These are phyloP conservation scores for Gibbula magus DNA, from an alignment of 2,888 invertebrate species.

Conservation along the genomic window DNA sequence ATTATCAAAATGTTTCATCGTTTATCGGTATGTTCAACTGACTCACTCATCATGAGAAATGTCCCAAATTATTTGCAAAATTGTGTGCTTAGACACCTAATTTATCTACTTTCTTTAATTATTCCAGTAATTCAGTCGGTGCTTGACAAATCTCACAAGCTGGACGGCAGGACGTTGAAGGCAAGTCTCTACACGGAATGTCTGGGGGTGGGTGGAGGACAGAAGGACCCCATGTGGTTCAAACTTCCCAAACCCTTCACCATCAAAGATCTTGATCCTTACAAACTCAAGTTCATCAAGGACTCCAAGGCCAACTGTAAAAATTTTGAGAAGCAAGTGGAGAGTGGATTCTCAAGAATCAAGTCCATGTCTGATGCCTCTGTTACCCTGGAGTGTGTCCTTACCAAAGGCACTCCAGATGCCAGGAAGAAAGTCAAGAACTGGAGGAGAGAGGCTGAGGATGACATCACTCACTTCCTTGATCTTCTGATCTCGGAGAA, in stretches of 20 bases:
- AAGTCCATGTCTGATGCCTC: not conserved
- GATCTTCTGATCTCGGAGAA: not conserved
- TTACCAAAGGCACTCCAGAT: not conserved
- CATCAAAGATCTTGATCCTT: not conserved
- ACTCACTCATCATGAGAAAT: too few species aligned
- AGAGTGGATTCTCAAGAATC: not conserved
- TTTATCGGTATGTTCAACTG: too few species aligned
- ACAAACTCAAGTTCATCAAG: slow-evolving; percentile 5
- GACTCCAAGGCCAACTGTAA: not conserved
- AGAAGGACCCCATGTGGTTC: slow-evolving; percentile 6
- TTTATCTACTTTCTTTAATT: not conserved
- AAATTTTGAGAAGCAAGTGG: not conserved
- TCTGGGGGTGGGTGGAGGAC: slow-evolving; percentile 3
- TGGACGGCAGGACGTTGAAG: not conserved
- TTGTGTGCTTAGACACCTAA: too few species aligned
- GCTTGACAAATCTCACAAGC: slow-evolving; percentile 3
- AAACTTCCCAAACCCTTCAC: not conserved
- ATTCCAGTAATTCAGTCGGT: slow-evolving; percentile 7
- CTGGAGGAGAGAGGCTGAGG: not conserved
- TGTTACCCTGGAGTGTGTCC: not conserved
- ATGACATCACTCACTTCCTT: not conserved
- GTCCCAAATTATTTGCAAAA: too few species aligned
- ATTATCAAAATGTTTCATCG: too few species aligned
- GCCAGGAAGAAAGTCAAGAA: not conserved
- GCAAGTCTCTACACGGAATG: slow-evolving; percentile 9